Conservation (phyloP, 1,140 invertebrate genomes). For the Pogonomyrmex barbatus region DNA sequence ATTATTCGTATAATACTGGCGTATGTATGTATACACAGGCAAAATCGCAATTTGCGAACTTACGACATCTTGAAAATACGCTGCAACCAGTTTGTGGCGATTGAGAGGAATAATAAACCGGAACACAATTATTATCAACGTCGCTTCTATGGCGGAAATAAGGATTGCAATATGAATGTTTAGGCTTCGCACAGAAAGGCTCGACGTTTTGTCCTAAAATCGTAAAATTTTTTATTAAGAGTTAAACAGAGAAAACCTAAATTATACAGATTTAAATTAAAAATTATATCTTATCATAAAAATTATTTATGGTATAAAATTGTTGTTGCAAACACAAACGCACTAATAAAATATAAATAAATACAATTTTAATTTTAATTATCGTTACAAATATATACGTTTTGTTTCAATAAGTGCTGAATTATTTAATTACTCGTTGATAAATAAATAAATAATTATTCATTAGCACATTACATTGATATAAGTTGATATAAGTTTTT, state of each 20-base stretch:
- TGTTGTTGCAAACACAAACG: background rate
- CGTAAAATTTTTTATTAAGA: background rate
- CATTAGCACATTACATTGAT: background rate
- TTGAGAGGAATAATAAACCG: conserved; percentile 71
- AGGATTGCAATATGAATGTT: conserved; percentile 60
- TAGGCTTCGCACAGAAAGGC: conserved; percentile 74
- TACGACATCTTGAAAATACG: conserved; percentile 75
- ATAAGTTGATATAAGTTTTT: background rate
- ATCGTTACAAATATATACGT: background rate
- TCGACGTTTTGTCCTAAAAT: conserved; percentile 76
- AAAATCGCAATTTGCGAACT: conserved; percentile 60
- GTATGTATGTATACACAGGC: background rate
- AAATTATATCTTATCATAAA: no score
- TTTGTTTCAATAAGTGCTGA: background rate
- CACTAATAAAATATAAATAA: background rate
- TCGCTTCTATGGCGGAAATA: conserved; percentile 48
- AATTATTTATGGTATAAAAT: background rate
- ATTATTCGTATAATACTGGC: background rate
- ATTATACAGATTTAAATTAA: background rate
- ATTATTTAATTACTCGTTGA: conserved; percentile 20
- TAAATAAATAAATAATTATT: conserved; percentile 2
- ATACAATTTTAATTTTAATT: conserved; percentile 5
- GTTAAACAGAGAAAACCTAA: no score
- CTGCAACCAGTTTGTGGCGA: conserved; percentile 69
- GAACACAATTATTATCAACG: conserved; percentile 74